phyloP scores from a whole-genome alignment of 1,140 invertebrate species.

The Wiebesia pumilae region DNA sequence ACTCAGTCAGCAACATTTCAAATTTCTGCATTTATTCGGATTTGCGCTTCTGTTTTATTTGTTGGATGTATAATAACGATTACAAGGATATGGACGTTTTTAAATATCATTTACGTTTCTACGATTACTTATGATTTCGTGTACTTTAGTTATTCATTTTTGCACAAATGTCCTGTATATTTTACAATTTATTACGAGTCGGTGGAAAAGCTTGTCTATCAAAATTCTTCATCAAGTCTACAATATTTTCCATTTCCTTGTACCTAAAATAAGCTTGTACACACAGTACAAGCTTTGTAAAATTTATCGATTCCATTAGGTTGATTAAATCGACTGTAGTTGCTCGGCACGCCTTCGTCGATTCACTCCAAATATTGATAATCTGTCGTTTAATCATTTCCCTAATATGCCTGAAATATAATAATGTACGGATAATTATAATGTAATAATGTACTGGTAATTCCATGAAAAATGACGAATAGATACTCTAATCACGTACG shows the following conservation, averaged over 20 bases:
- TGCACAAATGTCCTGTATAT: no score
- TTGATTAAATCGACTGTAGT: slow-evolving; percentile 43
- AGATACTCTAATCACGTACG: not conserved
- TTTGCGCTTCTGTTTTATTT: not conserved
- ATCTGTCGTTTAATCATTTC: not conserved
- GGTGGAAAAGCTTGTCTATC: no score
- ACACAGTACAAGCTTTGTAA: not conserved
- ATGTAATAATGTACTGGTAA: not conserved
- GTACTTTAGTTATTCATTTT: no score
- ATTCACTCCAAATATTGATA: not conserved
- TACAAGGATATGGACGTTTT: no score
- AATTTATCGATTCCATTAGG: slow-evolving; percentile 34
- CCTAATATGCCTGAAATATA: not conserved
- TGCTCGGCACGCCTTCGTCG: not conserved
- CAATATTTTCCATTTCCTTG: no score
- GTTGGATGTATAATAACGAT: no score
- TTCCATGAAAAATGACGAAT: not conserved
- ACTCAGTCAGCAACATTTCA: not conserved
- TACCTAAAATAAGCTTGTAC: not conserved
- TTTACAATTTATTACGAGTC: no score
- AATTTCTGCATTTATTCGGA: not conserved
- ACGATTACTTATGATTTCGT: no score
- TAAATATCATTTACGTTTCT: no score
- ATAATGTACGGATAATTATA: not conserved
- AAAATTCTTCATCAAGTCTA: no score